A percentile compares a stretch with the other conserved stretches of the same genome.
Evolutionary conservation across 2,888 invertebrate species (phyloP).

Genomic region (Orthosia gothica): DNA sequence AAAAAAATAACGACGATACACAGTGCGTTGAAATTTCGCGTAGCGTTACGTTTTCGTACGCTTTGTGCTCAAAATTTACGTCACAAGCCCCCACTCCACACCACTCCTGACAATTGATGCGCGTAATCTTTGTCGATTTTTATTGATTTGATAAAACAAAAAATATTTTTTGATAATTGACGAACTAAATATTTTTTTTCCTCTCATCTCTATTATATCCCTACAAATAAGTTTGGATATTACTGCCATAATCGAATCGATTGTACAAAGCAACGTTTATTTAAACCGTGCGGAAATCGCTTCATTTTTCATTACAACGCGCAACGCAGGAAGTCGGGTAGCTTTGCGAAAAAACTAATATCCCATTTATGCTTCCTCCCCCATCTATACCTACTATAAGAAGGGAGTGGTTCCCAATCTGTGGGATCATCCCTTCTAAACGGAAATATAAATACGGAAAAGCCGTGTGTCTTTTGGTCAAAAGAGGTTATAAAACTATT

Average conservation of each 20-base stretch:
- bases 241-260: constrained; percentile 51
- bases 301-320: constrained; percentile 87
- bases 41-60: too few relatives aligned
- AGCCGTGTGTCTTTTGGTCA: background rate
- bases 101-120: too few relatives aligned
- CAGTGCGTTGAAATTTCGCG: too few relatives aligned
- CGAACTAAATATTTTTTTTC: too few relatives aligned
- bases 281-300: constrained; percentile 81
- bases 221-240: constrained; percentile 41
- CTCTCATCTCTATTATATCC: background rate
- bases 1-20: too few relatives aligned
- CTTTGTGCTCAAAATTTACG: too few relatives aligned
- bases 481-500: background rate
- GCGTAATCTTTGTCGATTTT: too few relatives aligned
- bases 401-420: constrained; percentile 65
- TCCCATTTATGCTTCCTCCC: constrained; percentile 86
- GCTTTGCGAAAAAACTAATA: constrained; percentile 88
- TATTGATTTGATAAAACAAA: too few relatives aligned
- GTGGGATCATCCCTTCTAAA: constrained; percentile 40
- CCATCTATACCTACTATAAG: constrained; percentile 69
- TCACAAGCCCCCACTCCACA: too few relatives aligned
- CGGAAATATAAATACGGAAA: constrained; percentile 24
- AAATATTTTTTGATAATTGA: too few relatives aligned
- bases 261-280: constrained; percentile 67
- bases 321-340: constrained; percentile 80